Evolutionary conservation across 2,113 vertebrate genomes (phyloP), one percentile per base, ranked within the genome.

Genomic region (Scopus umbretta): DNA sequence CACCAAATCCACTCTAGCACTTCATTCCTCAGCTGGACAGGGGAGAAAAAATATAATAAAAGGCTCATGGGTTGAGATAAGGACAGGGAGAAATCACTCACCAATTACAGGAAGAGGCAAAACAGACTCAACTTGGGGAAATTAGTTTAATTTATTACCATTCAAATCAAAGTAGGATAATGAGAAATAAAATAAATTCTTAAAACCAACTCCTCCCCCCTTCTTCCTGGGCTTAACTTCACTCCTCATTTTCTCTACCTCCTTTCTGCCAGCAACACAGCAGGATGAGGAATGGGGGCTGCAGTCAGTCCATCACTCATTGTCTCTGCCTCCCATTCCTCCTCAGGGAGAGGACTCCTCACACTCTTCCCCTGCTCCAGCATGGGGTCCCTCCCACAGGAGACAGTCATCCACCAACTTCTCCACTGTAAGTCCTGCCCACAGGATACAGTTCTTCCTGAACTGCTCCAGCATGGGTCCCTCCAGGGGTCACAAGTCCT

Each of bases 211-310:
- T 61, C 23, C 6, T 14, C 22, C 14, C 16, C 5, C 15, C 22
- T 36, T 36, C 58, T 36, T 61, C 7, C 15, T 10, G 5, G 9
- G 58, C 58, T 59, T n/a, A 59, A 61, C 58, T 36, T 61, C 15
- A 61, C 58, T 36, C 7, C 9, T 6, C 1, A 36, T 59, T 59
- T 59, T 59, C 58, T 23, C 34, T 36, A 25, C 34, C 22, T 59
- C 22, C 34, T 59, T 22, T 15, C 15, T 7, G 12, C 7, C 15
- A 9, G 15, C 2, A 2, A 15, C 3, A 2, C 58, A 61, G n/a
- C 22, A 10, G 23, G n/a, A 25, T 25, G 22, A 22, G 15, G n/a
- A n/a, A 61, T 61, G n/a, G 22, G 21, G 22, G 9, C 36, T 61
- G 14, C 3, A 4, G n/a, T 61, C n/a, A 25, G 58, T 61, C 25